Evolutionary conservation across 2,113 vertebrate species (phyloP), one percentile per base, ranked within the genome.

Genomic region (Sander lucioperca): DNA sequence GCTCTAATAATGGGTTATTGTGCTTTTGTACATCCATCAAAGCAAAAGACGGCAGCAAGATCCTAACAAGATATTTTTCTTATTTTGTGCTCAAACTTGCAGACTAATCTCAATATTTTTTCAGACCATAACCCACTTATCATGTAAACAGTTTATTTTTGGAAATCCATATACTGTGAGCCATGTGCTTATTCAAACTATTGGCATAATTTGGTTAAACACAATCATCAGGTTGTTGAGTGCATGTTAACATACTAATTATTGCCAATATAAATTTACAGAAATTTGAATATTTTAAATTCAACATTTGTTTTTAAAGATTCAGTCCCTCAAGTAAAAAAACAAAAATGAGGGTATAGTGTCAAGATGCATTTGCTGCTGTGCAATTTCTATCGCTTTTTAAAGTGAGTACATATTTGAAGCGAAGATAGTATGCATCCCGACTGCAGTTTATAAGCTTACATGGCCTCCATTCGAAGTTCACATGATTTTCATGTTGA

Each of bases 401-500:
- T 86, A 48, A 82, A 86, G 50, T 69, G 72, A 91, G 84, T 89
- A 94, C 86, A 83, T 86, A 85, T 84, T 82, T 69, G 80, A 88
- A 90, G 83, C 71, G 82, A 85, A 76, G 70, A 86, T 53, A 83
- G 74, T 86, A 64, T 86, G 83, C 81, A 89, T 86, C 91, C 67
- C 18, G 67, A 71, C 71, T 82, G 76, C 74, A 88, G 92, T 93
- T 83, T 79, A 47, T 86, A 79, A 86, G 71, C 43, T 81, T 64
- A 71, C 62, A 71, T 21, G n/a, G 61, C 69, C 59, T 83, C 53
- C 66, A 50, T 77, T 64, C 30, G 15, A 43, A n/a, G 82, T 93
- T 97, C 94, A 99, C 90, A 99, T 99, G 96, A 99, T 99, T 95
- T 99, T 99, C 98, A 99, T 99, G 92, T 99, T 99, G 96, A 99